Evolutionary conservation across 2,113 vertebrate genomes (phyloP).

Genomic region (Dasyurus viverrinus): DNA sequence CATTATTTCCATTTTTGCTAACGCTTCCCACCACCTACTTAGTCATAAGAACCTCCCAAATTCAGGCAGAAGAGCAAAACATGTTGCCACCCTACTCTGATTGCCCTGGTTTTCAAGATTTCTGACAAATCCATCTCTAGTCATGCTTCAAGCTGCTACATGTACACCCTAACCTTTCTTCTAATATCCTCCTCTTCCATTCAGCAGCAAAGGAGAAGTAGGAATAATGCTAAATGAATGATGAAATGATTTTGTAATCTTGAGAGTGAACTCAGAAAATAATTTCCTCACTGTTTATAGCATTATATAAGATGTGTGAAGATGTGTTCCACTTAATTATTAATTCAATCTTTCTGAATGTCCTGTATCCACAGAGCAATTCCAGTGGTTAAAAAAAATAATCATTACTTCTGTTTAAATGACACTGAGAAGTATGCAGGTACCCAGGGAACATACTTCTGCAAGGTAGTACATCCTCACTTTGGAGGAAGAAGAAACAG

Average conservation of each 20-base stretch:
- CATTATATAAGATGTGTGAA: not conserved
- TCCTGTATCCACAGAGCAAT: not conserved
- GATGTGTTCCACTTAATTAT: not conserved
- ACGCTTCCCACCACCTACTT: not conserved
- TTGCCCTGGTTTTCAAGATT: not conserved
- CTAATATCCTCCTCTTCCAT: not conserved
- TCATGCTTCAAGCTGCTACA: not conserved
- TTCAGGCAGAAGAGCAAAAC: constrained; percentile 14
- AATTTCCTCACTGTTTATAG: not conserved
- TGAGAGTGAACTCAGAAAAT: not conserved
- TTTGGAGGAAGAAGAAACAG: not conserved
- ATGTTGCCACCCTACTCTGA: not conserved
- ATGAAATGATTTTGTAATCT: not conserved
- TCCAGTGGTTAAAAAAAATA: not conserved
- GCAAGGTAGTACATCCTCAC: not conserved
- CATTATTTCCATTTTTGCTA: not conserved
- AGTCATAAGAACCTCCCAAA: not conserved
- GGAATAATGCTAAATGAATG: not conserved
- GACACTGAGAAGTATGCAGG: not conserved
- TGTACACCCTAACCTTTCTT: fast-evolving
- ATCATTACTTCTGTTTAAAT: not conserved
- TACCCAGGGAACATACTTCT: not conserved
- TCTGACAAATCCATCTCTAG: constrained; percentile 44
- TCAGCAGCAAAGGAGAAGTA: not conserved
- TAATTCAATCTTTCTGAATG: constrained; percentile 31